These are phyloP conservation scores for Echeneis naucrates DNA, from an alignment of 2,797 vertebrate genomes.

Conservation along the genomic window DNA sequence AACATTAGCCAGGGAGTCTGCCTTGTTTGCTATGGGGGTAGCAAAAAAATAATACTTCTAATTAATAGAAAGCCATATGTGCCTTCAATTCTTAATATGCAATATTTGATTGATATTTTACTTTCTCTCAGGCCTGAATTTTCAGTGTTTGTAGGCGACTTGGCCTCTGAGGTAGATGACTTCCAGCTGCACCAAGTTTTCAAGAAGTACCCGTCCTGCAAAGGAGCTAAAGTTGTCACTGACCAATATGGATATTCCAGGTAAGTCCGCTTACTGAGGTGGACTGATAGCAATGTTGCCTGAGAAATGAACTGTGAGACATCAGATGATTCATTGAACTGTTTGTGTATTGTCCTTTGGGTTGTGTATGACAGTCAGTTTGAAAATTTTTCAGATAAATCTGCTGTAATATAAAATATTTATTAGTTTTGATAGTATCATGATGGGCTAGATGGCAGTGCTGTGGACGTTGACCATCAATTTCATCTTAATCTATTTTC, in stretches of 20 bases:
- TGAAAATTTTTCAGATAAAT: conserved; percentile 28
- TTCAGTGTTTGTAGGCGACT: conserved; percentile 94
- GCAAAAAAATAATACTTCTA: too few species aligned
- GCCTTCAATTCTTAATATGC: too few species aligned
- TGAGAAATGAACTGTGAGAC: not conserved
- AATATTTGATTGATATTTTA: not conserved
- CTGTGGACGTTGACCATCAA: conserved; percentile 67
- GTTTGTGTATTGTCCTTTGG: not conserved
- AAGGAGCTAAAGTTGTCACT: conserved; percentile 94
- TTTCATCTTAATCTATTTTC: conserved; percentile 72
- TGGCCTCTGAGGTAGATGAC: conserved; percentile 93
- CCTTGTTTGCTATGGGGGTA: too few species aligned
- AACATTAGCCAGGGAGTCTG: too few species aligned
- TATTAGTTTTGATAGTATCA: conserved; percentile 47
- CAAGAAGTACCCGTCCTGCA: conserved; percentile 93
- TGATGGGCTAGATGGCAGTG: conserved; percentile 58
- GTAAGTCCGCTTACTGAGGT: conserved; percentile 71
- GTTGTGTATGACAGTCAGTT: not conserved
- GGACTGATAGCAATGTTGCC: not conserved
- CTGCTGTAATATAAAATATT: conserved; percentile 31
- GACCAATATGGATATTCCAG: conserved; percentile 93
- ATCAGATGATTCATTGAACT: conserved; percentile 5
- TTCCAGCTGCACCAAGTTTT: conserved; percentile 93
- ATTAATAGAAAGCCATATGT: not conserved
- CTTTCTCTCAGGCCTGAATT: conserved; percentile 86